phyloP scores from a whole-genome alignment of 2,888 invertebrate genomes.

The Cryptus viduatorius region DNA sequence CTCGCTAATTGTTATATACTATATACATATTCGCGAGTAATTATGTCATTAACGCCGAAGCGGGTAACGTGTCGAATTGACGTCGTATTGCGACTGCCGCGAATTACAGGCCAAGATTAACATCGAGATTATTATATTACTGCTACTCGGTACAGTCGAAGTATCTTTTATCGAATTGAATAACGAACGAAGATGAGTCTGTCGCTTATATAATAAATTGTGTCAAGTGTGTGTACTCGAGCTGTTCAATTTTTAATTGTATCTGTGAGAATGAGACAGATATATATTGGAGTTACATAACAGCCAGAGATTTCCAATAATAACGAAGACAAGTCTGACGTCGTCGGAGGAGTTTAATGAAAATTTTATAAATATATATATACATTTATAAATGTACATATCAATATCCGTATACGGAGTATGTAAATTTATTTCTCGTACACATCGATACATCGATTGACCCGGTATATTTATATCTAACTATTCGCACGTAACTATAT shows the following conservation, averaged over 20 bases:
- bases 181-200: conserved; percentile 56
- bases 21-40: conserved; percentile 47
- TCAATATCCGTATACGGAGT: background rate
- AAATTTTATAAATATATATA: conserved; percentile 22
- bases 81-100: conserved; percentile 62
- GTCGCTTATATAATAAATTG: conserved; percentile 53
- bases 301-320: conserved; percentile 58
- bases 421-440: background rate
- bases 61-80: conserved; percentile 63
- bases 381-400: background rate
- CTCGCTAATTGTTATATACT: conserved; percentile 23
- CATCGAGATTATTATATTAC: conserved; percentile 57
- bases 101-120: conserved; percentile 48
- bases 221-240: conserved; percentile 45
- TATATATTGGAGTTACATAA: conserved; percentile 29
- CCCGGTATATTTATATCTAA: conserved; percentile 7
- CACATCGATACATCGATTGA: background rate
- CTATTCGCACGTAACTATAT: background rate
- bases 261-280: conserved; percentile 8
- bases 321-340: conserved; percentile 44
- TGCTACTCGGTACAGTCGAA: conserved; percentile 28
- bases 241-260: conserved; percentile 32
- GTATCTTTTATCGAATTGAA: conserved; percentile 54
- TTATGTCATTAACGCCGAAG: conserved; percentile 67
- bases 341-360: conserved; percentile 30